A percentile compares a stretch with the other conserved stretches of the same genome.
Evolutionary conservation across 2,113 vertebrate species (phyloP).

Genomic region (Melanocharis versteri): DNA sequence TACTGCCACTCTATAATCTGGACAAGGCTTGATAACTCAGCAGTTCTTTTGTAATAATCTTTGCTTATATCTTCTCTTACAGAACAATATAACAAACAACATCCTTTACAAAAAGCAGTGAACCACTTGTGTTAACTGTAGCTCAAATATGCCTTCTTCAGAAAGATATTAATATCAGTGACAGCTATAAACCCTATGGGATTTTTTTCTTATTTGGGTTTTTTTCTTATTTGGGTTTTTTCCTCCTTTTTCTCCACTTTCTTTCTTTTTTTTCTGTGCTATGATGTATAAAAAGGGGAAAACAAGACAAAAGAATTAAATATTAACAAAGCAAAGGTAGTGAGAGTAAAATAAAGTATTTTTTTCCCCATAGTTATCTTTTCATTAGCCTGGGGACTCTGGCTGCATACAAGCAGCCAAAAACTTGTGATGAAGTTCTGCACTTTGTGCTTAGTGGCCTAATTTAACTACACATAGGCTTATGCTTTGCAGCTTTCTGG

Average conservation of each 20-base stretch:
- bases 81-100: background rate
- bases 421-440: background rate
- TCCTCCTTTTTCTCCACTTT: background rate
- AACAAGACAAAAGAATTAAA: background rate
- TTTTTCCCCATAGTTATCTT: background rate
- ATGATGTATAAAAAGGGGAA: rapidly evolving
- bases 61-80: background rate
- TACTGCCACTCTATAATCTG: background rate
- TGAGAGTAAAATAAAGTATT: background rate
- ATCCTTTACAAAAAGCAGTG: background rate
- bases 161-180: background rate
- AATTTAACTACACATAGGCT: background rate
- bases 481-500: background rate
- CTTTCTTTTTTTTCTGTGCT: background rate
- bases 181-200: background rate
- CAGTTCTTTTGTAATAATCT: background rate
- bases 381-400: background rate
- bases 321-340: background rate
- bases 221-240: background rate
- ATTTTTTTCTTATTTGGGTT: rapidly evolving
- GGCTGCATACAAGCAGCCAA: background rate
- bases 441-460: background rate
- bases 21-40: background rate
- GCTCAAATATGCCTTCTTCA: background rate
- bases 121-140: background rate